These are phyloP conservation scores for Mugil cephalus DNA, from an alignment of 2,113 vertebrate species.

Conservation along the genomic window DNA sequence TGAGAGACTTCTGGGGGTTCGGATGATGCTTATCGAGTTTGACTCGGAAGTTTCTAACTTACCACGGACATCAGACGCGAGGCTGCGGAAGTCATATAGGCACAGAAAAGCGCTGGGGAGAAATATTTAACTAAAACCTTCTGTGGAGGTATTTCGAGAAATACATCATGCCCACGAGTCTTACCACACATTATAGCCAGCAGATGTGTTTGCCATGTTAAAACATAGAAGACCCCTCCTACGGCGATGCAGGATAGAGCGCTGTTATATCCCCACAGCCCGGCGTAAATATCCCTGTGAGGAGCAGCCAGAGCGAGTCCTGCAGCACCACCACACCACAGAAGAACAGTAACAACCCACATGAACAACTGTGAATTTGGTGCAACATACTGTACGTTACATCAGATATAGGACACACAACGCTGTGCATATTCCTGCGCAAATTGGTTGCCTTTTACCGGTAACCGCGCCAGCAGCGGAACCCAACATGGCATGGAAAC, in stretches of 20 bases:
- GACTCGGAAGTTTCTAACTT: slow-evolving; percentile 57
- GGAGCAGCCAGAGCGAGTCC: slow-evolving; percentile 85
- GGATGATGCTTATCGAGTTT: slow-evolving; percentile 1
- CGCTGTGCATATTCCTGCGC: slow-evolving; percentile 38
- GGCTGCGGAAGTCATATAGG: slow-evolving; percentile 82
- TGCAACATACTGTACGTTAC: no score
- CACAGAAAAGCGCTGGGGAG: slow-evolving; percentile 83
- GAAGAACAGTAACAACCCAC: neutral
- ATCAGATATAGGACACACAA: neutral
- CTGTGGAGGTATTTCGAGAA: neutral
- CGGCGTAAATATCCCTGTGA: slow-evolving; percentile 80
- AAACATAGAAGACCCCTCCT: slow-evolving; percentile 86
- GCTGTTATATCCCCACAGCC: slow-evolving; percentile 88
- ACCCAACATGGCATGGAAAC: slow-evolving; percentile 83
- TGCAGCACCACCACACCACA: slow-evolving; percentile 62
- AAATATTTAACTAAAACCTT: neutral
- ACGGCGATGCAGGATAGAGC: slow-evolving; percentile 84
- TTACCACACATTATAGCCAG: slow-evolving; percentile 85
- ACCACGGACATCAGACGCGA: slow-evolving; percentile 83
- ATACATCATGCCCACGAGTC: slow-evolving; percentile 23
- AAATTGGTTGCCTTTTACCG: slow-evolving; percentile 75
- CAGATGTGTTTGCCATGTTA: slow-evolving; percentile 89
- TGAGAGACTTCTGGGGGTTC: slow-evolving; percentile 23
- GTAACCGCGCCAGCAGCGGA: slow-evolving; percentile 85
- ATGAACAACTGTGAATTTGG: no score